Evolutionary conservation across 2,113 vertebrate species (phyloP), one percentile per base, ranked within the genome.

Genomic region (Ameiurus melas): DNA sequence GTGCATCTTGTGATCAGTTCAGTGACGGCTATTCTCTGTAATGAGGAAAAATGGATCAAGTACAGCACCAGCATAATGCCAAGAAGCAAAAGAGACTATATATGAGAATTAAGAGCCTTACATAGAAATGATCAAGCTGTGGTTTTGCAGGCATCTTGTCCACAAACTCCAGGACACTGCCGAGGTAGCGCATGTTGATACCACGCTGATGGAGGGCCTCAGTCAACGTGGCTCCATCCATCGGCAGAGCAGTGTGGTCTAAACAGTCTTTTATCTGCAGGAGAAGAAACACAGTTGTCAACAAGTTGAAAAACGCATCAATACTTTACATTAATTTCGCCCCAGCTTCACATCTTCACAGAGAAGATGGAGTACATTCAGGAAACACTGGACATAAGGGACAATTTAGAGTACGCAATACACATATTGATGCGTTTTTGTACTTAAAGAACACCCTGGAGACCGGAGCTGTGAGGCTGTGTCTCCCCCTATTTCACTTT

Each of bases 1-100:
- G 98, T 97, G 55, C 98, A 98, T 88, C 98, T 97, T 73, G 98
- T 99, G 92, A 99, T 98, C 93, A 99, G 91, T 92, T 99, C 98
- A 36, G 94, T 96, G 71, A 99, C 97, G 94, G 97, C 97, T 90
- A 99, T 99, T 97, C 97, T 99, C 98, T 99, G 83, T 82, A 87
- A 81, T 10, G 53, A 51, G 90, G 1, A 77, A 66, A 90, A 87
- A 87, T 0, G 51, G 3, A 9, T 27, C 2, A n/a, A 17, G n/a
- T 57, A 47, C 70, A 55, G n/a, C 5, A 55, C 30, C 0, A 7
- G 27, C 17, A 57, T 30, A 43, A n/a, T 25, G 30, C 25, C 19
- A 17, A 60, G 66, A 47, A 17, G 3, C 2, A 36, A 43, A 57
- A 64, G 10, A 53, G 8, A 68, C 20, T 47, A 47, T 6, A 47